Conservation (phyloP, 1,140 invertebrate genomes). For the Bradysia coprophila region DNA sequence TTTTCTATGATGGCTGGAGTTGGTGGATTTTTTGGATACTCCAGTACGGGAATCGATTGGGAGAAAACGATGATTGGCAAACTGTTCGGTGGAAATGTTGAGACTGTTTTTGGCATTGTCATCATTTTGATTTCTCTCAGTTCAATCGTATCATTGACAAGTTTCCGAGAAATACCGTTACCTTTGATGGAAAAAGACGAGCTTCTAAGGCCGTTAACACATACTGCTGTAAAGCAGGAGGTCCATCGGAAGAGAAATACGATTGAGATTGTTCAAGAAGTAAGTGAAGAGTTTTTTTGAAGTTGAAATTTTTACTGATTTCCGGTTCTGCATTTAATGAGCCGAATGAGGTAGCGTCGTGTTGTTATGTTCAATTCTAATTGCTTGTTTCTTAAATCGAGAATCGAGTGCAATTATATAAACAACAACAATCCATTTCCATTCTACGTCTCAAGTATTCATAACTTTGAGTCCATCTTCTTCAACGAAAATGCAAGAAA, state of each 20-base stretch:
- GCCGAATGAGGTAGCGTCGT: no score
- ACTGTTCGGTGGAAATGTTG: constrained; percentile 51
- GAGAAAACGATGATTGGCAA: constrained; percentile 39
- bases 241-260: neutral
- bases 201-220: constrained; percentile 14
- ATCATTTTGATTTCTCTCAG: constrained; percentile 50
- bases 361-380: no score
- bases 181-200: constrained; percentile 24
- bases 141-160: constrained; percentile 42
- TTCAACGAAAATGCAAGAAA: no score
- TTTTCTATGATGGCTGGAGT: constrained; percentile 73
- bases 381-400: no score
- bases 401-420: no score
- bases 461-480: no score
- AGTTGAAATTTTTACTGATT: no score
- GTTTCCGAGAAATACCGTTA: constrained; percentile 53
- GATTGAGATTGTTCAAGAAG: no score
- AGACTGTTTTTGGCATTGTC: constrained; percentile 54
- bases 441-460: no score
- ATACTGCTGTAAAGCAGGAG: neutral
- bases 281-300: no score
- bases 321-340: no score
- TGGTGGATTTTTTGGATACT: constrained; percentile 64
- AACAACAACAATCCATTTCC: no score
- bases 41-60: constrained; percentile 66